Evolutionary conservation across 2,113 vertebrate species (phyloP), one percentile per base, ranked within the genome.

Genomic region (Dicerorhinus sumatrensis): DNA sequence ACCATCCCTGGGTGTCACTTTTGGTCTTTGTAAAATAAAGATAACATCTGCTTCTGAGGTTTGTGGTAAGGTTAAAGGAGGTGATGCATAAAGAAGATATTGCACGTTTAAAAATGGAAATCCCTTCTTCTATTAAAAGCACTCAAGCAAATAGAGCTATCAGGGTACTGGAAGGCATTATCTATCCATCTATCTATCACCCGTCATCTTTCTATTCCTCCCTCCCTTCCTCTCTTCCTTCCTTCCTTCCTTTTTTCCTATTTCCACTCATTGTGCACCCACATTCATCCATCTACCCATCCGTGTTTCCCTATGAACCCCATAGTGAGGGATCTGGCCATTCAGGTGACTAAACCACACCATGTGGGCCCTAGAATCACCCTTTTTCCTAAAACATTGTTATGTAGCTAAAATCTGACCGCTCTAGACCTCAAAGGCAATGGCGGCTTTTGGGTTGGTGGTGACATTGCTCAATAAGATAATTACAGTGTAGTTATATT

Each of bases 211-310:
- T 31, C 31, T 31, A 11, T 46, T 17, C 8, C 5, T 29, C 1
- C 42, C 11, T 29, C 1, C 17, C 23, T 8, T 13, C n/a, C 5
- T 23, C 3, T 5, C 0, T 48, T 6, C 31, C 12, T 20, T 23
- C 27, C 8, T 21, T 1, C 48, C 11, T 23, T 67, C 42, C 60
- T 31, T 33, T 31, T 36, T 3, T n/a, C 73, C 8, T n/a, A 16
- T 17, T 60, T 25, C 3, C 9, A 4, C 46, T 42, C 8, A 36
- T 60, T 11, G 18, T 58, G 6, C 7, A 56, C 17, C 69, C 27
- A 54, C 3, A 16, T 23, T 39, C 10, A 31, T 39, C 39, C 36
- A 17, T 11, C n/a, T 31, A 54, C 33, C 14, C 48, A 72, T 27
- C n/a, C 36, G 18, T 46, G 6, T 63, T 21, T 48, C 5, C 36